Conservation (phyloP, 2,888 invertebrate species). For the Balanococcus diminutus region DNA sequence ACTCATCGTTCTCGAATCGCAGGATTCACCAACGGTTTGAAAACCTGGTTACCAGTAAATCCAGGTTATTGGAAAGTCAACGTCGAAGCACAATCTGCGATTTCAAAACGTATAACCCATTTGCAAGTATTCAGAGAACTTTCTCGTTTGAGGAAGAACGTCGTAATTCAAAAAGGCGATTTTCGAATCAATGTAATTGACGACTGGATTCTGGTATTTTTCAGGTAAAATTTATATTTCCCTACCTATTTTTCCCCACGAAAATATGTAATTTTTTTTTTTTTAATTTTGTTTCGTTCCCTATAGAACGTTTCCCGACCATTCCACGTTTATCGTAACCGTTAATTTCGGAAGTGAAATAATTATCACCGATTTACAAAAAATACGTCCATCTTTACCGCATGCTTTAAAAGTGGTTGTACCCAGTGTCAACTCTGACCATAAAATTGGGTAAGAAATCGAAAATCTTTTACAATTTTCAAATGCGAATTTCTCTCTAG, state of each 20-base stretch:
- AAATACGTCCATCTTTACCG: constrained; percentile 59
- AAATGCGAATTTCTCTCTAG: not conserved
- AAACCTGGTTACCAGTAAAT: constrained; percentile 73
- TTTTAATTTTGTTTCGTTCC: too few relatives aligned
- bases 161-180: constrained; percentile 61
- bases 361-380: constrained; percentile 61
- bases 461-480: not conserved
- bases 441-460: too few relatives aligned
- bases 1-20: not conserved
- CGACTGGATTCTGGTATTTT: constrained; percentile 56
- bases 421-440: constrained; percentile 62
- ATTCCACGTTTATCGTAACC: constrained; percentile 53
- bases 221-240: too few relatives aligned
- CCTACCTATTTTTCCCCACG: too few relatives aligned
- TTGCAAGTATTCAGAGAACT: constrained; percentile 68
- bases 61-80: constrained; percentile 68
- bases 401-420: constrained; percentile 61
- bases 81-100: constrained; percentile 63
- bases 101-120: constrained; percentile 63
- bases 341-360: constrained; percentile 58
- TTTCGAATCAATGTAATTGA: constrained; percentile 45
- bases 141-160: constrained; percentile 64
- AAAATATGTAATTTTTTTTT: too few relatives aligned
- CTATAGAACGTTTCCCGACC: constrained; percentile 55
- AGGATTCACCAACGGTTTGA: constrained; percentile 65